A percentile compares a stretch with the other conserved stretches of the same genome.
phyloP scores from a whole-genome alignment of 2,113 vertebrate genomes.

The Nematolebias whitei region DNA sequence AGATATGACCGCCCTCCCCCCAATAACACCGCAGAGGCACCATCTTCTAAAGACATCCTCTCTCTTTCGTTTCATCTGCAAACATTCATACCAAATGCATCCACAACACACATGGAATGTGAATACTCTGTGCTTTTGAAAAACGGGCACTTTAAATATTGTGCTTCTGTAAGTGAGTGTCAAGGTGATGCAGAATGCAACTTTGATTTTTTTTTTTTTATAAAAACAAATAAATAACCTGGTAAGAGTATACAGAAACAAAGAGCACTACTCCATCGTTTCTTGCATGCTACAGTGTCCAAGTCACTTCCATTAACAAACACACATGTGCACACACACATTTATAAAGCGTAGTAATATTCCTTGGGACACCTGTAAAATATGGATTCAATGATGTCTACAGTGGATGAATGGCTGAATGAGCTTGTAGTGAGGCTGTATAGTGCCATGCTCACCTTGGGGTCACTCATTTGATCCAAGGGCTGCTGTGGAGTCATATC shows the following conservation, averaged over 20 bases:
- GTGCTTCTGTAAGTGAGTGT: background rate
- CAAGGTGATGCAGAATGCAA: background rate
- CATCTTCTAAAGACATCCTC: constrained; percentile 9
- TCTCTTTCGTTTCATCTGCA: constrained; percentile 18
- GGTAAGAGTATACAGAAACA: no score
- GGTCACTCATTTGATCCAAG: constrained; percentile 74
- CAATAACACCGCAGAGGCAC: background rate
- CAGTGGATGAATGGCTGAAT: constrained; percentile 65
- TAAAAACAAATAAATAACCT: no score
- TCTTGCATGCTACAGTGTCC: constrained; percentile 9
- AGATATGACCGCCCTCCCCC: background rate
- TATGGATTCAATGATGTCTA: constrained; percentile 71
- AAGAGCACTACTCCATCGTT: constrained; percentile 8
- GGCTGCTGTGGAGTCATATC: constrained; percentile 66
- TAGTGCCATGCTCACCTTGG: constrained; percentile 61
- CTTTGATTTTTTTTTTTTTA: background rate
- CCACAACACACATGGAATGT: constrained; percentile 1
- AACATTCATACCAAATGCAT: constrained; percentile 16
- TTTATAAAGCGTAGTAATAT: constrained; percentile 33
- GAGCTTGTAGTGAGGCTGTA: constrained; percentile 53
- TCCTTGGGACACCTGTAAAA: constrained; percentile 70
- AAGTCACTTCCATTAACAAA: background rate
- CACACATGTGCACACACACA: background rate
- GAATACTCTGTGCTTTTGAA: constrained; percentile 3
- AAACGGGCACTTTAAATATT: background rate